Percentiles rank a stretch among this genome's conserved stretches.
Evolutionary conservation across 2,888 invertebrate species (phyloP).

Genomic region (Meiosimyza decipiens): DNA sequence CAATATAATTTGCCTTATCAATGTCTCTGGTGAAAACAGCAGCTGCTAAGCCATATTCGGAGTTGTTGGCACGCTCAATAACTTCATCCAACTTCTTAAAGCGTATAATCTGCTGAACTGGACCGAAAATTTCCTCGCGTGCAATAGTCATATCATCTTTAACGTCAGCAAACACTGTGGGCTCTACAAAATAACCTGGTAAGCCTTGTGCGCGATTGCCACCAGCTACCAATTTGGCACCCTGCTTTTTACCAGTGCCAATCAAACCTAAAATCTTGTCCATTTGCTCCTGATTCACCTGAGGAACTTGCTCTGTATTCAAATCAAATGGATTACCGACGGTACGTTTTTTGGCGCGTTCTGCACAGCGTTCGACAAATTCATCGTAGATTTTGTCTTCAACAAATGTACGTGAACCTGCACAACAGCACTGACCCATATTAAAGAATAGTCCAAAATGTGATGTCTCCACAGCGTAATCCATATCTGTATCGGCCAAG

Average conservation of each 20-base stretch:
- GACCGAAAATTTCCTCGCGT: constrained; percentile 92
- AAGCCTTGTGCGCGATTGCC: constrained; percentile 73
- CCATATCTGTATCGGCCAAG: constrained; percentile 84
- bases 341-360: constrained; percentile 79
- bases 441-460: constrained; percentile 92
- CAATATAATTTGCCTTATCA: constrained; percentile 85
- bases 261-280: constrained; percentile 84
- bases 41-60: constrained; percentile 93
- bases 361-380: constrained; percentile 84
- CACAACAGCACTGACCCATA: constrained; percentile 94
- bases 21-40: constrained; percentile 93
- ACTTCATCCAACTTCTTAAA: constrained; percentile 89
- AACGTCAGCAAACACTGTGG: constrained; percentile 90
- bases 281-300: constrained; percentile 87
- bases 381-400: constrained; percentile 92
- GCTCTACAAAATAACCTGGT: constrained; percentile 85
- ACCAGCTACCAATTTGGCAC: constrained; percentile 85
- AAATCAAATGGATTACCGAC: constrained; percentile 91
- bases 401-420: constrained; percentile 91
- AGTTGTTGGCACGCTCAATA: constrained; percentile 87
- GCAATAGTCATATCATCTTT: constrained; percentile 87
- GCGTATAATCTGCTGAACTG: constrained; percentile 92
- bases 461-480: constrained; percentile 82
- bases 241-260: constrained; percentile 83
- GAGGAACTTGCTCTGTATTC: constrained; percentile 88